Percentiles rank a stretch among this genome's conserved stretches.
Evolutionary conservation across 2,113 vertebrate genomes (phyloP).

Genomic region (Nettapus auritus): DNA sequence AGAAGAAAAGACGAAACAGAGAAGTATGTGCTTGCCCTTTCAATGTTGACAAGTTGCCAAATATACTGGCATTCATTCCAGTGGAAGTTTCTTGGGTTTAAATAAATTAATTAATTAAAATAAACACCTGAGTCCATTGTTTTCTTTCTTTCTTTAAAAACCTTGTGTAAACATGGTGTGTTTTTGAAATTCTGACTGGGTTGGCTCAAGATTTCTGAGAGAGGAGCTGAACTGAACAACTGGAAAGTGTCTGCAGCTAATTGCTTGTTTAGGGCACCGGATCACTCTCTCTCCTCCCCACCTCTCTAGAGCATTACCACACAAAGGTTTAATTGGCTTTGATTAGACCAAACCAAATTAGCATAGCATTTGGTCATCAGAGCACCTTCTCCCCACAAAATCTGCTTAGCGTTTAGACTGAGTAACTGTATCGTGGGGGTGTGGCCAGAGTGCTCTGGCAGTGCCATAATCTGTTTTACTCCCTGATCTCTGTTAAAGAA

Average conservation of each 20-base stretch:
- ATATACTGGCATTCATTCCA: neutral
- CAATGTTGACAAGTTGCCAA: neutral
- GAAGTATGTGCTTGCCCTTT: neutral
- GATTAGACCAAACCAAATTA: neutral
- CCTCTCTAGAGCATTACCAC: neutral
- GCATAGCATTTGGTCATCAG: neutral
- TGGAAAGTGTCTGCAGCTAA: neutral
- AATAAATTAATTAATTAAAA: neutral
- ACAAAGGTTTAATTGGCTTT: neutral
- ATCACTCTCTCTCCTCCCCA: accelerated
- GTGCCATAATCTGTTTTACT: neutral
- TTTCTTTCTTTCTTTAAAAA: neutral
- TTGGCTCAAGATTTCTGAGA: accelerated
- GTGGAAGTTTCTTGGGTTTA: neutral
- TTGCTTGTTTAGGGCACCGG: neutral
- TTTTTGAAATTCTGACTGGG: neutral
- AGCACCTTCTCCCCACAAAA: neutral
- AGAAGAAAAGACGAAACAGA: neutral
- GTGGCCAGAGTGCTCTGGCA: neutral
- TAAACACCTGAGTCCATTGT: neutral
- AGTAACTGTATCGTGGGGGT: too few species aligned
- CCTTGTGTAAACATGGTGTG: neutral
- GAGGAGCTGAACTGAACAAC: neutral
- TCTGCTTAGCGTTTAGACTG: neutral
- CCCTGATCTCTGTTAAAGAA: neutral